Conservation (phyloP, 1,140 invertebrate genomes). For the Brachionus asplanchnoidis region DNA sequence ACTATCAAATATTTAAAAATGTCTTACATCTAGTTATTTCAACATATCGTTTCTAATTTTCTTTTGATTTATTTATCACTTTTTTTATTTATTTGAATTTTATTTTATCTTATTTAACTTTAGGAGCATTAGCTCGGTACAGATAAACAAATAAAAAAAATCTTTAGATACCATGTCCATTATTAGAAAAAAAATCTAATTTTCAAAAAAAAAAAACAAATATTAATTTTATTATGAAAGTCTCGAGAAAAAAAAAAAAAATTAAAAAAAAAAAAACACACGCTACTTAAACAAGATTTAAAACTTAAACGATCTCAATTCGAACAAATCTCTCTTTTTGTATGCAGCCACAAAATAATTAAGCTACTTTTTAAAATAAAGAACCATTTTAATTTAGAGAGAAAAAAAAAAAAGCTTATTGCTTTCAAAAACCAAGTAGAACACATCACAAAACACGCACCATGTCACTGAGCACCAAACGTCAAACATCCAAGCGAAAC, state of each 20-base stretch:
- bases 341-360: background rate
- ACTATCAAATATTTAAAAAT: too few relatives aligned
- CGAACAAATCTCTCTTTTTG: background rate
- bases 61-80: too few relatives aligned
- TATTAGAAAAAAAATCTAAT: too few relatives aligned
- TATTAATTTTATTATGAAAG: background rate
- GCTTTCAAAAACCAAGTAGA: background rate
- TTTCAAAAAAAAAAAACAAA: background rate
- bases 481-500: conserved; percentile 22
- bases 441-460: background rate
- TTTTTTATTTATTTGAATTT: too few relatives aligned
- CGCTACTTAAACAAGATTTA: background rate
- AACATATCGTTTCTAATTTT: too few relatives aligned
- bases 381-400: background rate
- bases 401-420: conserved; percentile 15
- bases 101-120: too few relatives aligned
- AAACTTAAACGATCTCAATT: background rate
- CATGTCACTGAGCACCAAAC: background rate
- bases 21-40: too few relatives aligned
- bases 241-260: background rate
- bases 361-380: background rate
- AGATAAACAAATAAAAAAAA: too few relatives aligned
- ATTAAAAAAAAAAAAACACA: background rate
- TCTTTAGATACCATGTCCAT: too few relatives aligned
- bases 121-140: too few relatives aligned